Evolutionary conservation across 92 coral and sea anemone species (phyloP).

Genomic region (Epizoanthus stellaris): DNA sequence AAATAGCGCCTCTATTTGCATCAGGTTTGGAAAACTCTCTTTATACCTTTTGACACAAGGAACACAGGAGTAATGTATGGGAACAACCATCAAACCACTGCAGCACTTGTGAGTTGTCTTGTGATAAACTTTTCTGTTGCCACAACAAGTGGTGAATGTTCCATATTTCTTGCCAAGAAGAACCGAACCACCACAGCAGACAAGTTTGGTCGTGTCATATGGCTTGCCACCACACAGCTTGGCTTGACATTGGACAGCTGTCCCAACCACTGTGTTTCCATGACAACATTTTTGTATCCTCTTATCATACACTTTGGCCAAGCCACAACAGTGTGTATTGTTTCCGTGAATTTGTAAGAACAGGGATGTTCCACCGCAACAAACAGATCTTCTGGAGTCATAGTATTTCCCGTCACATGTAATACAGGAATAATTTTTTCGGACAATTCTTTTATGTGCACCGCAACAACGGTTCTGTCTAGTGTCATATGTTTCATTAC

Average conservation of each 20-base stretch:
- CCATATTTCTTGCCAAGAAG: constrained; percentile 8
- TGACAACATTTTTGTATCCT: constrained; percentile 22
- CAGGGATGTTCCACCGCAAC: constrained; percentile 21
- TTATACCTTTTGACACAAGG: constrained; percentile 23
- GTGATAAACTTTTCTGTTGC: constrained; percentile 30
- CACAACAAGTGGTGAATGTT: constrained; percentile 25
- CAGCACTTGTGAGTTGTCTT: constrained; percentile 18
- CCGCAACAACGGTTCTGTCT: constrained; percentile 17
- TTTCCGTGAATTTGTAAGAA: constrained; percentile 2
- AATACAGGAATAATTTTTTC: constrained; percentile 13
- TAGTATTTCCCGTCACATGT: constrained; percentile 31
- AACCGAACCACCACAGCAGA: constrained; percentile 24
- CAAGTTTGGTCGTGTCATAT: constrained; percentile 5
- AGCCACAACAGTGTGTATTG: constrained; percentile 30
- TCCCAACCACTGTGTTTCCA: constrained; percentile 4
- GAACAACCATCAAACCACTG: constrained; percentile 16
- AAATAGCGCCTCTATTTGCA: not conserved
- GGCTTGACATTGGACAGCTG: constrained; percentile 6
- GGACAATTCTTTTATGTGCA: constrained; percentile 8
- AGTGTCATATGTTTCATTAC: not conserved
- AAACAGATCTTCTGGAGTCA: not conserved
- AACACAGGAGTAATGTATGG: constrained; percentile 10
- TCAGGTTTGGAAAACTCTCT: not conserved
- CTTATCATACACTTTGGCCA: constrained; percentile 1
- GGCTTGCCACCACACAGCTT: constrained; percentile 23